Evolutionary conservation across 2,888 invertebrate species (phyloP).

Genomic region (Epirrhoe tristata): DNA sequence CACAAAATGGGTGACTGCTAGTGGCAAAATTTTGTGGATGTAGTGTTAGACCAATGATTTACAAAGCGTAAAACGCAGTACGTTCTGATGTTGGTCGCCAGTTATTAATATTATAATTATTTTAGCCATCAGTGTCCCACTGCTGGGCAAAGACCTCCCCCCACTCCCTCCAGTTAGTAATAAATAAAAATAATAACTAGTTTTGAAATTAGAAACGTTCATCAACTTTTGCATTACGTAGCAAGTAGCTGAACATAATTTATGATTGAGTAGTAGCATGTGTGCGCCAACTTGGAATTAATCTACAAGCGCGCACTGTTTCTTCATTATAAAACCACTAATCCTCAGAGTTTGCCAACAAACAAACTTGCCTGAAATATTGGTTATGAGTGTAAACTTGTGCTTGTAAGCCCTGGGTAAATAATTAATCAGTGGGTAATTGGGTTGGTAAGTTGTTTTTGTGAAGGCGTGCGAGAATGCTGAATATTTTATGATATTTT

Average conservation of each 20-base stretch:
- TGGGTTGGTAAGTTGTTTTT: conserved; percentile 12
- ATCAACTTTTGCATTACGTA: background rate
- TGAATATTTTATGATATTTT: background rate
- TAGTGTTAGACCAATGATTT: too few species aligned
- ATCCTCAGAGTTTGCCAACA: conserved; percentile 21
- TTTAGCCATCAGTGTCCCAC: too few species aligned
- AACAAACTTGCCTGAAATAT: conserved; percentile 25
- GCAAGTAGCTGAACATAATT: conserved; percentile 16
- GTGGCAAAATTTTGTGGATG: too few species aligned
- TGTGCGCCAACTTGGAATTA: conserved; percentile 23
- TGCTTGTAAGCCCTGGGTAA: conserved; percentile 20
- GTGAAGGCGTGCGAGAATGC: background rate
- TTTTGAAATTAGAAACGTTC: background rate
- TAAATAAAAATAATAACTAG: background rate
- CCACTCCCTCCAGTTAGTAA: background rate
- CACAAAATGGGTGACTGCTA: too few species aligned
- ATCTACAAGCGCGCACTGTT: conserved; percentile 23
- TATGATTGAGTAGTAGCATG: conserved; percentile 20
- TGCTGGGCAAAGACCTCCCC: too few species aligned
- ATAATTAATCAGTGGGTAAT: conserved; percentile 21
- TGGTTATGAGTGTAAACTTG: conserved; percentile 22
- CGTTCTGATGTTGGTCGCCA: too few species aligned
- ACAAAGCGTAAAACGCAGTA: too few species aligned
- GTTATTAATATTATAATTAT: background rate
- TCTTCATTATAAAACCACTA: conserved; percentile 35